Evolutionary conservation across 2,888 invertebrate genomes (phyloP), one percentile per base, ranked within the genome.

Genomic region (Nudaria mundana): DNA sequence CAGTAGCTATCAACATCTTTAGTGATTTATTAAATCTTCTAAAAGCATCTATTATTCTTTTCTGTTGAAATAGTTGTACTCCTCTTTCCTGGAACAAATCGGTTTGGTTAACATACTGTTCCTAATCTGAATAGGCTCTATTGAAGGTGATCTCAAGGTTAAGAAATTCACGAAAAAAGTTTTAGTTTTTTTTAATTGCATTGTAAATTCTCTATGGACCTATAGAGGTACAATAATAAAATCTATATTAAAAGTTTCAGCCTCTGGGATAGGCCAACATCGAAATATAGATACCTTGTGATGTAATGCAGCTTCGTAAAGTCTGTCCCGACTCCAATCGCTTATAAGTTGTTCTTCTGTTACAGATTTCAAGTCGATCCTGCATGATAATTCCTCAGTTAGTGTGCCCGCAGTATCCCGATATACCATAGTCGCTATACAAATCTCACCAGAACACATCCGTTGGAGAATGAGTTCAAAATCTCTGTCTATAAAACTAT

Each of bases 1-100:
- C 87, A 2, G 83, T 80, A 1, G 87, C 81, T 3, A 93, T 91
- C 4, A 96, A 64, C 60, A 94, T 89, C 75, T 95, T 95, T 14
- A 95, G 86, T 1, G 94, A 92, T 71, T 92, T 93, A 47, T 91
- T 91, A 71, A 96, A 97, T 41, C 86, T 74, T n/a, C 81, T 64
- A 57, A 95, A 96, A 0, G 95, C 95, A 68, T 95, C 94, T 6
- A 85, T 66, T 35, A 86, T 80, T 35, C 92, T 90, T 46, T 91
- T 90, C 1, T 85, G 67, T 65, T 92, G 92, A 48, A 94, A 94
- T 46, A 95, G 83, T 18, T 87, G 71, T 0, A 94, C 93, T 2
- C 93, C 92, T 23, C 76, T 66, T 44, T 90, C 89, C 76, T 76
- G 49, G 1, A 57, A 44, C 5, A 8, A 25, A 33, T 6, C 30